Percentiles rank a stretch among this genome's conserved stretches.
phyloP scores from a whole-genome alignment of 2,113 vertebrate species.

The Chaetorhynchus papuensis region DNA sequence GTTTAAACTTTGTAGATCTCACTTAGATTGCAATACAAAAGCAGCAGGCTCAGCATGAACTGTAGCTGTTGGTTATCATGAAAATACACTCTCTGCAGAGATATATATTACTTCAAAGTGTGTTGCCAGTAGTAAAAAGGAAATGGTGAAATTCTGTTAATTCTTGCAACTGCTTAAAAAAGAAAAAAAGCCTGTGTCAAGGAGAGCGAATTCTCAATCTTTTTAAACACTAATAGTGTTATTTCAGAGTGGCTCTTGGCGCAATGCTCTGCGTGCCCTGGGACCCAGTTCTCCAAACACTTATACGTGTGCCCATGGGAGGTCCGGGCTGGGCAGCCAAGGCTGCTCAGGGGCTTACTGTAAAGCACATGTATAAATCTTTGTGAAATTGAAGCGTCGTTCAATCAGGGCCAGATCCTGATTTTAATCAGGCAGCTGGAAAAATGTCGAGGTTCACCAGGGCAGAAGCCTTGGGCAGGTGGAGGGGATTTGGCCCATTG shows the following conservation, averaged over 20 bases:
- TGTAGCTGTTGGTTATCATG: conserved; percentile 59
- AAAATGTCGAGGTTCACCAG: not conserved
- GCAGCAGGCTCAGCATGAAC: conserved; percentile 61
- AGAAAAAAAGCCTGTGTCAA: conserved; percentile 1
- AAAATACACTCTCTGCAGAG: conserved; percentile 66
- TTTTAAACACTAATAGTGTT: conserved; percentile 69
- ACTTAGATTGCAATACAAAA: conserved; percentile 68
- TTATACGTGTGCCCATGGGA: not conserved
- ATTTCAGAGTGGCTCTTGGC: conserved; percentile 32
- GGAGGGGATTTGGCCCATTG: not conserved
- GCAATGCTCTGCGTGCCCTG: not conserved
- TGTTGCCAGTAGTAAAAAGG: conserved; percentile 61
- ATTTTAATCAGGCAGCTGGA: not conserved
- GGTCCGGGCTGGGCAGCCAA: not conserved
- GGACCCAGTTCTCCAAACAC: not conserved
- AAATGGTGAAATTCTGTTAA: conserved; percentile 39
- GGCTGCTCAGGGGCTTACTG: not conserved
- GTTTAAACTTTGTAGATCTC: conserved; percentile 56
- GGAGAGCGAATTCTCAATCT: conserved; percentile 22
- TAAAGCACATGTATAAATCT: not conserved
- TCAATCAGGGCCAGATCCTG: not conserved
- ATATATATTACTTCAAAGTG: conserved; percentile 48
- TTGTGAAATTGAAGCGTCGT: not conserved
- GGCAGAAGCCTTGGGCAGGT: not conserved
- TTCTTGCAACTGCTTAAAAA: conserved; percentile 51